Conservation (phyloP, 2,797 vertebrate genomes). For the Aplochiton taeniatus region DNA sequence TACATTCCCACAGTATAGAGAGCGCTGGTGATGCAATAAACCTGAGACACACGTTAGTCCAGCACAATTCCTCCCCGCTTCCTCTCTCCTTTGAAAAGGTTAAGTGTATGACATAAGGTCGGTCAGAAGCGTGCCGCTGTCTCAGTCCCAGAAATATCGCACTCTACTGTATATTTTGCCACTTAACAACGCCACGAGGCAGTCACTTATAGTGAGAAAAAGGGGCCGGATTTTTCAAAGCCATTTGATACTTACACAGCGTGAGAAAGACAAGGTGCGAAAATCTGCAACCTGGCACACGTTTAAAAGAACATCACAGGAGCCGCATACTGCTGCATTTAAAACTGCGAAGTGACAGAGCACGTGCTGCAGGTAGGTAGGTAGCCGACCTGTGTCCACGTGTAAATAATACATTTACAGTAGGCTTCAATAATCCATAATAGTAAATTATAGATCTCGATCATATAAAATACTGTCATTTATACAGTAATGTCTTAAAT, state of each 20-base stretch:
- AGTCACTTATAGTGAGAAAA: not conserved
- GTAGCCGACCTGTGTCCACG: no score
- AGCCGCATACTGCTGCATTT: no score
- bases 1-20: slow-evolving; percentile 38
- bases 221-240: not conserved
- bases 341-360: no score
- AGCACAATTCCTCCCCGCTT: not conserved
- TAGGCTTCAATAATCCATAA: no score
- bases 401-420: no score
- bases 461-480: no score
- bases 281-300: not conserved
- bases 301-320: slow-evolving; percentile 8
- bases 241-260: not conserved
- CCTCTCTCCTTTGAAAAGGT: slow-evolving; percentile 37
- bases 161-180: not conserved
- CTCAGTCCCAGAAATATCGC: slow-evolving; percentile 20
- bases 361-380: no score
- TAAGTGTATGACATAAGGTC: slow-evolving; percentile 36
- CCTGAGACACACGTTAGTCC: slow-evolving; percentile 13
- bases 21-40: slow-evolving; percentile 25
- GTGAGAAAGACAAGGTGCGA: not conserved
- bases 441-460: no score
- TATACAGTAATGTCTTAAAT: no score
- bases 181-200: slow-evolving; percentile 6
- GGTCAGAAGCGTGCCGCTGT: slow-evolving; percentile 36